Conservation (phyloP, 53 echinoderm and acorn worm genomes). For the Holothuria leucospilota region DNA sequence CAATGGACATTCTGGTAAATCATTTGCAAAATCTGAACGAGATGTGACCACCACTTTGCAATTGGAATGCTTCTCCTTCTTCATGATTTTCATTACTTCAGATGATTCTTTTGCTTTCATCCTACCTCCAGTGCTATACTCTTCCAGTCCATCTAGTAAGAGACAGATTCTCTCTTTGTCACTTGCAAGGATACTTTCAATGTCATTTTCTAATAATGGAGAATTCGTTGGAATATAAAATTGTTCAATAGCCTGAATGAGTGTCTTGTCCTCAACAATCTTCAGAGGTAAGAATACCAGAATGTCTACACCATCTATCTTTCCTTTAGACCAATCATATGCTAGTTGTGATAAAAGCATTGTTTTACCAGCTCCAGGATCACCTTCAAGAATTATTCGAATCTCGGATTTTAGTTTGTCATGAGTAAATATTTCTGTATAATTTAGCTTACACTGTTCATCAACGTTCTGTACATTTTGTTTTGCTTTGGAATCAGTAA, state of each 20-base stretch:
- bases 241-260: neutral
- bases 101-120: neutral
- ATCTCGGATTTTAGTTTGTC: no score
- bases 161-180: neutral
- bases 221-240: neutral
- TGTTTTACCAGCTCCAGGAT: no score
- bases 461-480: no score
- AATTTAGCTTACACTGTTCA: no score
- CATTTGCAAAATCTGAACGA: neutral
- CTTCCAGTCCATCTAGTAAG: neutral
- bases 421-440: no score
- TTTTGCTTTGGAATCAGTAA: no score
- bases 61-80: neutral
- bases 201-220: neutral
- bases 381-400: no score
- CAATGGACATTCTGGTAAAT: neutral
- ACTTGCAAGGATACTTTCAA: neutral
- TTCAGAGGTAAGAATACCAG: neutral
- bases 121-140: neutral
- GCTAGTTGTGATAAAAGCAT: neutral
- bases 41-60: neutral
- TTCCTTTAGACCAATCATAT: neutral
- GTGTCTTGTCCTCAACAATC: neutral
- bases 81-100: neutral
- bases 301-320: neutral